Evolutionary conservation across 1,140 invertebrate genomes (phyloP).

Genomic region (Ctenoplectra terminalis): DNA sequence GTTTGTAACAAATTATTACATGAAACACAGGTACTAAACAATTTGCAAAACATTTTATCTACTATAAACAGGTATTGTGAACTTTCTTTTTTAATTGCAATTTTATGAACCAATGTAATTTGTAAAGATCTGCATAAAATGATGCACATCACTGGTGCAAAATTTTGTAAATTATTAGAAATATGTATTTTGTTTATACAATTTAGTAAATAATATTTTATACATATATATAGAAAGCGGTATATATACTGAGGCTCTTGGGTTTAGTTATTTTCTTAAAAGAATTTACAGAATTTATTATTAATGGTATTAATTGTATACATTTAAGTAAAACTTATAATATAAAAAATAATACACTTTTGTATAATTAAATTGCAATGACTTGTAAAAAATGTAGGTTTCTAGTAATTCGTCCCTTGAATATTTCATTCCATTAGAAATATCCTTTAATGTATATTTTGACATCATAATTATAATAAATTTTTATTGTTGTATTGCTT

Average conservation of each 20-base stretch:
- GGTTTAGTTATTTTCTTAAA: conserved; percentile 37
- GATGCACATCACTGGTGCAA: not conserved
- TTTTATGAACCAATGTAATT: conserved; percentile 42
- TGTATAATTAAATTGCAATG: conserved; percentile 33
- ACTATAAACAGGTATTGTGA: conserved; percentile 6
- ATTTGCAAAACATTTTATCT: conserved; percentile 12
- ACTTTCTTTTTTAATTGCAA: conserved; percentile 30
- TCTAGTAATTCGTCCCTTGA: not conserved
- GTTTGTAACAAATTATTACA: conserved; percentile 42
- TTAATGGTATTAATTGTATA: conserved; percentile 5
- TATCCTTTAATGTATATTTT: not conserved
- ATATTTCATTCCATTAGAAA: not conserved
- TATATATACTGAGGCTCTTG: conserved; percentile 10
- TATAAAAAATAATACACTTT: conserved; percentile 16
- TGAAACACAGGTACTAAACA: conserved; percentile 27
- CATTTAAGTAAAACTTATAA: not conserved
- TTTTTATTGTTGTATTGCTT: not conserved
- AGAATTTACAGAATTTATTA: conserved; percentile 40
- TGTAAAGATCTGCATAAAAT: not conserved
- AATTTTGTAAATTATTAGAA: conserved; percentile 11
- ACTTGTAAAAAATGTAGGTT: not conserved
- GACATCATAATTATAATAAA: not conserved
- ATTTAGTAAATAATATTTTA: conserved; percentile 29
- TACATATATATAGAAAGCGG: not conserved
- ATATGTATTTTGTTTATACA: conserved; percentile 22